Base-by-base conservation (phyloP, 2,888 invertebrate genomes). In the Sinhomidia bicolor region DNA sequence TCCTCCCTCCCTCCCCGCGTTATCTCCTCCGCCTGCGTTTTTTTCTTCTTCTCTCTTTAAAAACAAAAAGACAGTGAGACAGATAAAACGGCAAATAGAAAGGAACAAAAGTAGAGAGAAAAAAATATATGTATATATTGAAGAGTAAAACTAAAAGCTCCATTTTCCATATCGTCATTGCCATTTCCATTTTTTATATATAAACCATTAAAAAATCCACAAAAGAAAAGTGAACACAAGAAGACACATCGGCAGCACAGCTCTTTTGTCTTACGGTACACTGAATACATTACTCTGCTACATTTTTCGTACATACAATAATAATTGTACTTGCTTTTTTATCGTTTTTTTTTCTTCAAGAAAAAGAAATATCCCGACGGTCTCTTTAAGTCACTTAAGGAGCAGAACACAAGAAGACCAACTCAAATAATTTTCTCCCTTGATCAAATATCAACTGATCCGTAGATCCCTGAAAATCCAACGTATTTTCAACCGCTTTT, bases 1-100 rank as follows among this genome's bases (percentile, higher is more conserved):
- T 89, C 90, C 82, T 84, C 85, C 57, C 74, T 57, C 89, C 89
- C 79, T 81, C 86, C 4, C n/a, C n/a, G n/a, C n/a, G n/a, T n/a
- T n/a, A 23, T 10, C 57, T 60, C 44, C 57, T 68, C 80, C 80
- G 62, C 51, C 68, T n/a, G n/a, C n/a, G n/a, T n/a, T n/a, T n/a
- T n/a, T n/a, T n/a, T n/a, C n/a, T 68, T 65, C 78, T 14, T 78
- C 57, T 78, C 36, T 26, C 78, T 14, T 80, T n/a, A n/a, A 41
- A 80, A 80, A 80, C 44, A 80, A 80, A 78, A 60, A 60, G n/a
- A n/a, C 41, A 80, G 14, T 44, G 26, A 41, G 36, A 57, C 54
- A 54, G 32, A 78, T n/a, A 23, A 76, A 47, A 78, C 51, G 54
- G 57, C 32, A 78, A 78, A 74, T 36, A 36, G 20, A 32, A 51